Conservation (phyloP, 2,888 invertebrate species). For the Aproaerema taeniolella region DNA sequence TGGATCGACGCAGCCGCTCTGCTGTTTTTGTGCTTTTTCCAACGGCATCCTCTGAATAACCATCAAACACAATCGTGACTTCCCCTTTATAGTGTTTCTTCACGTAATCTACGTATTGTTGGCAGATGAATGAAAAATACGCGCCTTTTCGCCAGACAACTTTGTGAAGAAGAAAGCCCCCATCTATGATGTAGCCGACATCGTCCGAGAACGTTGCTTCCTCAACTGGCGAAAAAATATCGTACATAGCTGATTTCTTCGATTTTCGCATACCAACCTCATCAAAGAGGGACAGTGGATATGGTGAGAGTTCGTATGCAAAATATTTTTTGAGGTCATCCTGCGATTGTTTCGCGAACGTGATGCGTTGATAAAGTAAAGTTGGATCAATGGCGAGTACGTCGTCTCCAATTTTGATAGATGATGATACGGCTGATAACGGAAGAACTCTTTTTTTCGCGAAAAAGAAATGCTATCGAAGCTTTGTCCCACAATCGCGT, state of each 20-base stretch:
- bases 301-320: conserved; percentile 9
- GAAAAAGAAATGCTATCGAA: background rate
- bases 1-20: background rate
- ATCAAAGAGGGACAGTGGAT: conserved; percentile 12
- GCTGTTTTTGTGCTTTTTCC: background rate
- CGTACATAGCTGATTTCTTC: conserved; percentile 10
- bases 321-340: conserved; percentile 8
- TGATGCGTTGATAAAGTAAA: background rate
- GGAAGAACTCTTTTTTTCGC: background rate
- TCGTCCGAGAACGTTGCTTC: background rate
- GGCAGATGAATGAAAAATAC: background rate
- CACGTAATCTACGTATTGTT: background rate
- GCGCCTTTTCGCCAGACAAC: background rate
- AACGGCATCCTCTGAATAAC: background rate
- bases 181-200: background rate
- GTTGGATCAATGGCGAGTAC: conserved; percentile 4
- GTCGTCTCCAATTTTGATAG: background rate
- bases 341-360: background rate
- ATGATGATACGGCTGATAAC: background rate
- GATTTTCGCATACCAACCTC: conserved; percentile 11
- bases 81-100: background rate
- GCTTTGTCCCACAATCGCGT: background rate
- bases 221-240: background rate
- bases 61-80: background rate
- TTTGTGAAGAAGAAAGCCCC: background rate